Percentiles rank a stretch among this genome's conserved stretches.
phyloP scores from a whole-genome alignment of 1,140 invertebrate genomes.

The Brachionus calyciflorus region DNA sequence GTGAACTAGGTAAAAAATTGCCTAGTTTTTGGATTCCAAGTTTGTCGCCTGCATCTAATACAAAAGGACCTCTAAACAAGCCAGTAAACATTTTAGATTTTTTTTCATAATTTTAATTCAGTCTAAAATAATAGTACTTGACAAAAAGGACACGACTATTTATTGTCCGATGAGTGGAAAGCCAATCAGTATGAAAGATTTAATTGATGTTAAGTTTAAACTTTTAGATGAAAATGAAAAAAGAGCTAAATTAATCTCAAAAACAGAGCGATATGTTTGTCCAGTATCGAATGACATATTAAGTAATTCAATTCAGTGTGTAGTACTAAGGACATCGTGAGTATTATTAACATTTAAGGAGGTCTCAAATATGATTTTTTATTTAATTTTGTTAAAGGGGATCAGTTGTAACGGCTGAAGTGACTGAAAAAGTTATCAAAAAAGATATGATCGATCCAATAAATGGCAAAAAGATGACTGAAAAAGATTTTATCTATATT shows the following conservation, averaged over 20 bases:
- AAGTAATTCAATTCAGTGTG: constrained; percentile 86
- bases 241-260: constrained; percentile 64
- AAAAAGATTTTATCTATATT: constrained; percentile 86
- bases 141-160: constrained; percentile 73
- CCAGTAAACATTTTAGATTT: constrained; percentile 57
- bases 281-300: constrained; percentile 92
- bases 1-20: constrained; percentile 69
- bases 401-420: constrained; percentile 92
- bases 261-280: constrained; percentile 87
- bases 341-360: background rate
- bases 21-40: constrained; percentile 97
- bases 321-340: constrained; percentile 69
- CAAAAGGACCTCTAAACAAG: constrained; percentile 36
- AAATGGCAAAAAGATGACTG: constrained; percentile 78
- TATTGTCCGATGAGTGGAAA: constrained; percentile 87
- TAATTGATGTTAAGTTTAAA: constrained; percentile 90
- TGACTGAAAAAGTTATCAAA: constrained; percentile 90
- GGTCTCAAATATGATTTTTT: constrained; percentile 52
- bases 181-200: constrained; percentile 83
- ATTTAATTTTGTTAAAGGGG: too few species aligned
- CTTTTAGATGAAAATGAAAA: constrained; percentile 64
- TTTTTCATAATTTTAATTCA: too few species aligned
- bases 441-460: constrained; percentile 96
- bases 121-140: too few species aligned
- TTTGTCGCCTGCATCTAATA: constrained; percentile 70